A percentile compares a stretch with the other conserved stretches of the same genome.
phyloP scores from a whole-genome alignment of 1,140 invertebrate species.

The Trichomalopsis sarcophagae region DNA sequence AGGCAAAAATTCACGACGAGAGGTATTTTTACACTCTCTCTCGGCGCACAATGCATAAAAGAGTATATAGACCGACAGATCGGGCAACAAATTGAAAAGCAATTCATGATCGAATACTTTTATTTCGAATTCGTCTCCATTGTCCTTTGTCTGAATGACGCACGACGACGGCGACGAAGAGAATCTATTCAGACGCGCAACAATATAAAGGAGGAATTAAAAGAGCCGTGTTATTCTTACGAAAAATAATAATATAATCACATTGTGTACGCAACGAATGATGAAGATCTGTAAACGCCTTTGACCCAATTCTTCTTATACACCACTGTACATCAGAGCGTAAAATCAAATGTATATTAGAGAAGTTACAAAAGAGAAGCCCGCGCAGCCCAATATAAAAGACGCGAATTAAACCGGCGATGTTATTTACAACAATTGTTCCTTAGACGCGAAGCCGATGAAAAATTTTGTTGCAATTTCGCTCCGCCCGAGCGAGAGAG shows the following conservation, averaged over 20 bases:
- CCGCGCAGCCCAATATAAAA: neutral
- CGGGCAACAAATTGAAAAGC: constrained; percentile 50
- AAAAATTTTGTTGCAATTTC: constrained; percentile 43
- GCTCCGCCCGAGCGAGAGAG: too few species aligned
- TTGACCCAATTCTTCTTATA: constrained; percentile 2
- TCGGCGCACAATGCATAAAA: constrained; percentile 10
- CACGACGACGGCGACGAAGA: neutral
- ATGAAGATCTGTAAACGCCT: too few species aligned
- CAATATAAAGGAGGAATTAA: constrained; percentile 6
- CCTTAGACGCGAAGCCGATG: constrained; percentile 7
- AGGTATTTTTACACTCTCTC: constrained; percentile 31
- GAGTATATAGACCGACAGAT: neutral
- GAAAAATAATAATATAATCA: neutral
- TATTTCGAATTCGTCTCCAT: constrained; percentile 37
- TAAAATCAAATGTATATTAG: constrained; percentile 23
- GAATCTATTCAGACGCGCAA: neutral
- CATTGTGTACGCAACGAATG: too few species aligned
- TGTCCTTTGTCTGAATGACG: constrained; percentile 31
- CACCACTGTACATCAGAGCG: neutral
- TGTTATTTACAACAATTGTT: constrained; percentile 42
- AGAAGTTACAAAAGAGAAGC: neutral
- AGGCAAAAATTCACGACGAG: constrained; percentile 35
- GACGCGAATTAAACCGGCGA: neutral
- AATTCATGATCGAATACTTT: constrained; percentile 45
- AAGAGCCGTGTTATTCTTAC: neutral